Evolutionary conservation across 2,888 invertebrate species (phyloP).

Genomic region (Syrphus vitripennis): DNA sequence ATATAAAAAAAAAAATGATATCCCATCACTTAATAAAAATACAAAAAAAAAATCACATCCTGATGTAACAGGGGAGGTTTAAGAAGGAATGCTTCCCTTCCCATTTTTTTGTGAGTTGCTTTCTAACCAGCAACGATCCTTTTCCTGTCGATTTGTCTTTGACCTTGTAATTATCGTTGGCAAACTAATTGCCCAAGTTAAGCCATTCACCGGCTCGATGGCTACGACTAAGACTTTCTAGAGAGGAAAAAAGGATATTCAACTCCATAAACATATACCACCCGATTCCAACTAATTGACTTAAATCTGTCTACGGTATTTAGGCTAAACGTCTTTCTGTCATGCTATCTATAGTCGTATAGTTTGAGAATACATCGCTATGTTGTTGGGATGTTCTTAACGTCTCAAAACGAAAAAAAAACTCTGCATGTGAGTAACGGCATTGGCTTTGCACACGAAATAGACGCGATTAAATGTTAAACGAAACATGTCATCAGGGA

Average conservation of each 20-base stretch:
- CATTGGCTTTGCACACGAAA: slow-evolving; percentile 62
- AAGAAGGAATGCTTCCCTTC: neutral
- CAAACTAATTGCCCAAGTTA: slow-evolving; percentile 66
- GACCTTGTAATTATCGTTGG: slow-evolving; percentile 67
- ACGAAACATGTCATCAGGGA: slow-evolving; percentile 41
- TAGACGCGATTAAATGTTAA: slow-evolving; percentile 62
- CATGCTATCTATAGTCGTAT: slow-evolving; percentile 33
- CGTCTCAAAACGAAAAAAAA: neutral
- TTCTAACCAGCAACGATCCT: slow-evolving; percentile 24
- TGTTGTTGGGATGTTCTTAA: slow-evolving; percentile 7
- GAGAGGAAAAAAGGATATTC: slow-evolving; percentile 30
- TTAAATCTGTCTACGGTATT: slow-evolving; percentile 68
- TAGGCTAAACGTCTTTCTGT: slow-evolving; percentile 59
- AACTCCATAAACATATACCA: no score
- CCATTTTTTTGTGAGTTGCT: neutral
- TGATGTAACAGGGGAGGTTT: neutral
- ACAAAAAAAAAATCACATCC: neutral
- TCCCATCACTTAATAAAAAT: slow-evolving; percentile 43
- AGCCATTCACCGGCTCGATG: slow-evolving; percentile 30
- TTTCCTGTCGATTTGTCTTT: slow-evolving; percentile 60
- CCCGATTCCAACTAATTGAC: slow-evolving; percentile 68
- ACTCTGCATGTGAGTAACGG: slow-evolving; percentile 46
- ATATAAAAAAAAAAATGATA: neutral
- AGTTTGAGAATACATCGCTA: neutral
- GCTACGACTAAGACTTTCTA: neutral